phyloP scores from a whole-genome alignment of 1,140 invertebrate genomes.

The Drosophila subpulchrella region DNA sequence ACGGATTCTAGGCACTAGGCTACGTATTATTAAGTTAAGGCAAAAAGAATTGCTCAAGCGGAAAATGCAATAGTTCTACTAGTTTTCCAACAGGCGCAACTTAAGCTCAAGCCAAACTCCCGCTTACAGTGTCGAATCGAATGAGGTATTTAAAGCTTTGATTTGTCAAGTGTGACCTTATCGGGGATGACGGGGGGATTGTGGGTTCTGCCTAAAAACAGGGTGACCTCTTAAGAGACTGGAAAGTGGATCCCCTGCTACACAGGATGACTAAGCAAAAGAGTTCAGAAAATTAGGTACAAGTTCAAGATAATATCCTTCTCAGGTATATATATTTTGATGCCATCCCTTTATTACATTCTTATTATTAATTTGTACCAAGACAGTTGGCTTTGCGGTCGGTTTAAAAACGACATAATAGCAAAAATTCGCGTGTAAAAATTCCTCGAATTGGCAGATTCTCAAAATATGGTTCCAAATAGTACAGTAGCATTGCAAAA shows the following conservation, averaged over 20 bases:
- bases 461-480: too few relatives aligned
- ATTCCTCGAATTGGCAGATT: too few relatives aligned
- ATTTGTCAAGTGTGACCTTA: constrained; percentile 1
- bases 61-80: constrained; percentile 3
- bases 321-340: too few relatives aligned
- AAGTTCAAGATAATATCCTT: too few relatives aligned
- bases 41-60: neutral
- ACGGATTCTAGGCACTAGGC: constrained; percentile 11
- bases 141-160: neutral
- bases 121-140: neutral
- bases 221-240: neutral
- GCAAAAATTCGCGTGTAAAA: too few relatives aligned
- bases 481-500: too few relatives aligned
- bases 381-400: too few relatives aligned
- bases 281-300: too few relatives aligned
- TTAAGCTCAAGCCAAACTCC: constrained; percentile 1
- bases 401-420: too few relatives aligned
- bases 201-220: neutral
- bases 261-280: too few relatives aligned
- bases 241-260: neutral
- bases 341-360: too few relatives aligned
- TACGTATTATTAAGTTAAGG: constrained; percentile 4
- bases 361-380: too few relatives aligned
- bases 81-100: constrained; percentile 2
- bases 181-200: neutral